Conservation (phyloP, 2,888 invertebrate species). For the Pheosia gnoma region DNA sequence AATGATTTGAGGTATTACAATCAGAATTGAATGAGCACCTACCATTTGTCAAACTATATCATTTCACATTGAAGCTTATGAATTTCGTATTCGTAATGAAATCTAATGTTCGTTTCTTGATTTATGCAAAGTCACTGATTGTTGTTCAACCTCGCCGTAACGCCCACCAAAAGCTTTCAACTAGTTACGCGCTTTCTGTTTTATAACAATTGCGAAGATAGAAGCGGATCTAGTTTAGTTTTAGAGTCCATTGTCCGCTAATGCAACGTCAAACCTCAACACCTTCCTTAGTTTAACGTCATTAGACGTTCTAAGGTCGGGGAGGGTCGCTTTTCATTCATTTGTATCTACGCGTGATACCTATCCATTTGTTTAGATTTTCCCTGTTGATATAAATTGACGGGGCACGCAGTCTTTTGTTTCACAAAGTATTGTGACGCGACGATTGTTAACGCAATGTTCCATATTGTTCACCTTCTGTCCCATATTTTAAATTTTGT, state of each 20-base stretch:
- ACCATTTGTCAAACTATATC: no score
- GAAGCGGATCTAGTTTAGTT: slow-evolving; percentile 68
- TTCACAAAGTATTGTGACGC: slow-evolving; percentile 44
- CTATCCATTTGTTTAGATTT: slow-evolving; percentile 46
- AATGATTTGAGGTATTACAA: no score
- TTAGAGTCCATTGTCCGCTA: slow-evolving; percentile 69
- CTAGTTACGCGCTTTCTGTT: slow-evolving; percentile 65
- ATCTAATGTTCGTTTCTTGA: neutral
- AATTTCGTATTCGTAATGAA: neutral
- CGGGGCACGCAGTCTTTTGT: slow-evolving; percentile 48
- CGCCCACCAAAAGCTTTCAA: slow-evolving; percentile 64
- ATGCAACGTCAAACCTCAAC: slow-evolving; percentile 69
- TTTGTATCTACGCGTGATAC: slow-evolving; percentile 40
- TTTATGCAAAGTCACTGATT: slow-evolving; percentile 17
- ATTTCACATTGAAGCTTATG: no score
- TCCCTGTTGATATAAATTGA: slow-evolving; percentile 42
- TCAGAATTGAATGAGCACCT: no score
- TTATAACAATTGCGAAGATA: slow-evolving; percentile 72
- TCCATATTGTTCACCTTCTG: neutral
- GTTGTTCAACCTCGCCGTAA: slow-evolving; percentile 26
- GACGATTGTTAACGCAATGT: slow-evolving; percentile 25
- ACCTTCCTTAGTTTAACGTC: slow-evolving; percentile 60
- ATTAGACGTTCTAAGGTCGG: slow-evolving; percentile 64
- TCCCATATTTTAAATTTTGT: neutral
- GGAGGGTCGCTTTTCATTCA: slow-evolving; percentile 58